These are phyloP conservation scores for Semotilus atromaculatus DNA, from an alignment of 2,797 vertebrate genomes.

Conservation along the genomic window DNA sequence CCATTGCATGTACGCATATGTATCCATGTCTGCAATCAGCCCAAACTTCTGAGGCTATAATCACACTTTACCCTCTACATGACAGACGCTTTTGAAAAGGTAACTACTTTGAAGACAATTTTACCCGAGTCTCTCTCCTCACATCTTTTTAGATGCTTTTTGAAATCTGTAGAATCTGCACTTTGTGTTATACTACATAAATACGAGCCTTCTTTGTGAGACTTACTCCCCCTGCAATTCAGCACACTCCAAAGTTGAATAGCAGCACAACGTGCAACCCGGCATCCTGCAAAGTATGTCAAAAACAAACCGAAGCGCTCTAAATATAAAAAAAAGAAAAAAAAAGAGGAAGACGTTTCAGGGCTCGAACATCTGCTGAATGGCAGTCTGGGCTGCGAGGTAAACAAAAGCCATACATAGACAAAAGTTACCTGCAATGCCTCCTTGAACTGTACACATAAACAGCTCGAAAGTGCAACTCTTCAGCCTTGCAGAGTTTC, in stretches of 20 bases:
- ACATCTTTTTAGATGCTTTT: constrained; percentile 43
- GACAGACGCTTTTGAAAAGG: constrained; percentile 25
- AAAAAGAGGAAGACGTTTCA: constrained; percentile 48
- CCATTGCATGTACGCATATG: constrained; percentile 69
- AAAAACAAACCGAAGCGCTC: constrained; percentile 49
- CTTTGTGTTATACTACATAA: constrained; percentile 49
- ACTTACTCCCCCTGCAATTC: constrained; percentile 53
- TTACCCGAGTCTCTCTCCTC: constrained; percentile 34
- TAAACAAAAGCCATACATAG: constrained; percentile 49
- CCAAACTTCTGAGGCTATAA: constrained; percentile 49
- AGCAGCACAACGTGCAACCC: constrained; percentile 42
- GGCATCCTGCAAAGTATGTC: constrained; percentile 50
- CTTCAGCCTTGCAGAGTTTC: constrained; percentile 60
- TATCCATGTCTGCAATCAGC: constrained; percentile 70
- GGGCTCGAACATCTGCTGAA: constrained; percentile 31
- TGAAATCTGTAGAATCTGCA: constrained; percentile 44
- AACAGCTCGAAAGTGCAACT: constrained; percentile 61
- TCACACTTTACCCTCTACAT: constrained; percentile 25
- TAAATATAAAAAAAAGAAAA: constrained; percentile 1
- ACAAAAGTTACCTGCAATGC: constrained; percentile 51
- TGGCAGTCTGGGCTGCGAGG: constrained; percentile 31
- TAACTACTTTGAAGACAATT: constrained; percentile 43
- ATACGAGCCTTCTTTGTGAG: constrained; percentile 42
- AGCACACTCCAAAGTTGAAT: constrained; percentile 52
- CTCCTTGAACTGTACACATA: constrained; percentile 25